Evolutionary conservation across 2,113 vertebrate species (phyloP), one percentile per base, ranked within the genome.

Genomic region (Pteropus alecto): DNA sequence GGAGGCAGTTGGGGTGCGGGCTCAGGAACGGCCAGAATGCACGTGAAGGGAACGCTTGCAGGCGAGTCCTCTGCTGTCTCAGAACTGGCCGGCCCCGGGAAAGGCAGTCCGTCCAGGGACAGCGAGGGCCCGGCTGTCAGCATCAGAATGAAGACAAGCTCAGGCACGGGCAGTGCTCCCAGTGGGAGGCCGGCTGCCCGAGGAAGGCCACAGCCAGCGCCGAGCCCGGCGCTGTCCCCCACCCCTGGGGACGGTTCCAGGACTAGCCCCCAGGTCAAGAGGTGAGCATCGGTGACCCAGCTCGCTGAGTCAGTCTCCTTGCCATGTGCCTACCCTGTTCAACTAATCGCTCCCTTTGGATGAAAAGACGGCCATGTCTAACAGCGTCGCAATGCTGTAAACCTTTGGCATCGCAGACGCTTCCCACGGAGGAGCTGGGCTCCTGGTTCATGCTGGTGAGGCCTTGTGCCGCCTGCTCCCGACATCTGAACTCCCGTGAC

Each of bases 181-280:
- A 2, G 12, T 4, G 38, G 1, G 30, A 22, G 74, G 76, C 54
- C 5, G 1, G 21, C 33, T 0, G 6, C 38, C 56, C 6, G 1
- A 19, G 63, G 54, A 54, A 54, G 54, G 74, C n/a, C 4, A 28
- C 30, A 13, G 35, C 14, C 60, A n/a, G 58, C 63, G 1, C 9
- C 24, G 24, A 18, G 43, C 74, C 16, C 61, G 4, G 56, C 43
- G 3, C 26, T 0, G 3, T 1, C 26, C 12, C 46, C 43, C 4
- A 0, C 7, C 30, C 46, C 65, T 3, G n/a, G 22, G 38, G 35
- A 0, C 0, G 3, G n/a, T n/a, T 61, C 70, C 0, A 26, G 65
- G 56, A 35, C 14, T 0, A 8, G 11, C 2, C 16, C 77, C 63
- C 43, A 19, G 43, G 51, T 35, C 38, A 10, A 48, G 35, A 24